Percentiles rank a stretch among this genome's conserved stretches.
These are phyloP conservation scores for Stenchaetothrips biformis DNA, from an alignment of 2,888 invertebrate genomes.

Conservation along the genomic window DNA sequence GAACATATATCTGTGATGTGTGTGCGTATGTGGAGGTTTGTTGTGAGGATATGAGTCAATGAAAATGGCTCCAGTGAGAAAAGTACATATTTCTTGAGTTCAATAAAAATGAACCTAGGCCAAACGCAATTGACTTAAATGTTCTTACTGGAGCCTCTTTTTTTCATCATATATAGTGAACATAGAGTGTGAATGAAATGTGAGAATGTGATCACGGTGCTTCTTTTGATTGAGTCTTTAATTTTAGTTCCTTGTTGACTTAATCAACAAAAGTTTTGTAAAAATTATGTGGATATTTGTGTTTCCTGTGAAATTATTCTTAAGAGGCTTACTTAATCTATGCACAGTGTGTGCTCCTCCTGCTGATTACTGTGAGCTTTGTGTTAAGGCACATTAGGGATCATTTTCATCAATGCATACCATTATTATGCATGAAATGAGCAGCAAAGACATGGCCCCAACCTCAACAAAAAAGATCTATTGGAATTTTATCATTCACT, in stretches of 20 bases:
- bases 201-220: constrained; percentile 7
- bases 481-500: neutral
- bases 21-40: neutral
- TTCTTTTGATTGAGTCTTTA: neutral
- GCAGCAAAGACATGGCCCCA: constrained; percentile 6
- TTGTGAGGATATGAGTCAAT: neutral
- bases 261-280: neutral
- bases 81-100: neutral
- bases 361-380: constrained; percentile 18
- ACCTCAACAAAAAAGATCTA: neutral
- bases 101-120: neutral
- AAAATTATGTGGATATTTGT: neutral
- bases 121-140: too few species aligned
- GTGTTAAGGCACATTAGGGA: constrained; percentile 18
- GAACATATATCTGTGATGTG: constrained; percentile 25
- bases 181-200: neutral
- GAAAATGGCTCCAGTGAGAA: neutral
- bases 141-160: neutral
- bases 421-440: neutral
- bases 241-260: neutral
- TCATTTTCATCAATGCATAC: neutral
- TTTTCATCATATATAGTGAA: neutral
- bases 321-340: constrained; percentile 19
- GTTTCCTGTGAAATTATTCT: neutral
- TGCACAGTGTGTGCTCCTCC: constrained; percentile 16